These are phyloP conservation scores for Pseudotriccus pelzelni DNA, from an alignment of 2,797 vertebrate species.

Conservation along the genomic window DNA sequence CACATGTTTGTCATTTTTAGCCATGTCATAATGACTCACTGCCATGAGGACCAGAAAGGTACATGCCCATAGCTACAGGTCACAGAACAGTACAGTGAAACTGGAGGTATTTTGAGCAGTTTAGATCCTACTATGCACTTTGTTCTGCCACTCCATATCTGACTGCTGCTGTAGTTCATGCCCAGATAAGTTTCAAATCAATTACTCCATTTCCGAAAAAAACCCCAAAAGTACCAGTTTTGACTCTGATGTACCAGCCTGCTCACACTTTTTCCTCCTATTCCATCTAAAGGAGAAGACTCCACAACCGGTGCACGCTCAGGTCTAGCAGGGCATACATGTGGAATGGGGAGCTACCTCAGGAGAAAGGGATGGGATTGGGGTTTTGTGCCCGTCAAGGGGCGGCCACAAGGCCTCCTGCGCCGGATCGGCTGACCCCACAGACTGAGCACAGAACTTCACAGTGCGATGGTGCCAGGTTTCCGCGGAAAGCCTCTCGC, in stretches of 20 bases:
- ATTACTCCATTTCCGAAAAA: background rate
- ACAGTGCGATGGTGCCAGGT: background rate
- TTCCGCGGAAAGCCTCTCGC: background rate
- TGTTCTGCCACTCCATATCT: background rate
- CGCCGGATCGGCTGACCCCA: background rate
- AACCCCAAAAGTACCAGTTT: background rate
- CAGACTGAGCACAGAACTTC: background rate
- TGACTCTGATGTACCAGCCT: background rate
- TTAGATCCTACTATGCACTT: background rate
- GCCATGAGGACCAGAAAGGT: background rate
- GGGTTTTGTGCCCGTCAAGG: background rate
- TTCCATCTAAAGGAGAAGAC: background rate
- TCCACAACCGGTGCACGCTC: accelerated
- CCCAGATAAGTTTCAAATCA: background rate
- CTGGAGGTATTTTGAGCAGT: background rate
- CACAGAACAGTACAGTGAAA: background rate
- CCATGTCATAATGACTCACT: background rate
- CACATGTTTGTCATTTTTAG: background rate
- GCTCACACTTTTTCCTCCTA: background rate
- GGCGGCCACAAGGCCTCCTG: background rate
- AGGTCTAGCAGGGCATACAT: accelerated
- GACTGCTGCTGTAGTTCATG: background rate
- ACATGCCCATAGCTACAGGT: background rate
- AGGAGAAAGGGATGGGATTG: accelerated
- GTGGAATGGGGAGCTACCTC: accelerated